These are phyloP conservation scores for Agonopterix heracliana DNA, from an alignment of 2,888 invertebrate genomes.

Conservation along the genomic window DNA sequence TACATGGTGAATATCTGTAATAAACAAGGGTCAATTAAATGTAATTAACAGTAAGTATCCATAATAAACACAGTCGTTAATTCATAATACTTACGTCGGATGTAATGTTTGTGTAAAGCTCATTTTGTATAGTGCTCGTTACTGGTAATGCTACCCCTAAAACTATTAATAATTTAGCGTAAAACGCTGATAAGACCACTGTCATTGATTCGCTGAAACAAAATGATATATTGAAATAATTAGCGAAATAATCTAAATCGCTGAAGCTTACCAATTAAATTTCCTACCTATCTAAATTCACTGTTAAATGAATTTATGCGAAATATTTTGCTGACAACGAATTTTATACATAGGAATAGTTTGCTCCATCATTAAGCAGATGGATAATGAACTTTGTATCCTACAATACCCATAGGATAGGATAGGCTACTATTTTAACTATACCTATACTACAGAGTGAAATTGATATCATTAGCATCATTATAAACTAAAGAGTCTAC, in stretches of 20 bases:
- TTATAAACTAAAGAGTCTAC: too few species aligned
- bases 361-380: too few species aligned
- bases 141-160: slow-evolving; percentile 79
- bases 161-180: slow-evolving; percentile 79
- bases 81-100: slow-evolving; percentile 54
- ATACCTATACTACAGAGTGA: too few species aligned
- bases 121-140: slow-evolving; percentile 78
- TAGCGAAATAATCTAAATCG: slow-evolving; percentile 24
- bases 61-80: too few species aligned
- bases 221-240: slow-evolving; percentile 36
- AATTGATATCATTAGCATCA: too few species aligned
- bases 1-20: slow-evolving; percentile 83
- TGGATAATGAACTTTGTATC: too few species aligned
- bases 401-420: too few species aligned
- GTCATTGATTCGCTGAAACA: slow-evolving; percentile 77
- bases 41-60: background rate
- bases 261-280: slow-evolving; percentile 12
- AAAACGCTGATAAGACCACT: slow-evolving; percentile 78
- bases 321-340: slow-evolving; percentile 1
- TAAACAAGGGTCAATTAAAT: background rate
- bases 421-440: too few species aligned
- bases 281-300: slow-evolving; percentile 11
- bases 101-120: slow-evolving; percentile 59
- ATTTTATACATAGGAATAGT: too few species aligned
- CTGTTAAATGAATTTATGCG: slow-evolving; percentile 7